Conservation (phyloP, 1,140 invertebrate species). For the Diabrotica virgifera region DNA sequence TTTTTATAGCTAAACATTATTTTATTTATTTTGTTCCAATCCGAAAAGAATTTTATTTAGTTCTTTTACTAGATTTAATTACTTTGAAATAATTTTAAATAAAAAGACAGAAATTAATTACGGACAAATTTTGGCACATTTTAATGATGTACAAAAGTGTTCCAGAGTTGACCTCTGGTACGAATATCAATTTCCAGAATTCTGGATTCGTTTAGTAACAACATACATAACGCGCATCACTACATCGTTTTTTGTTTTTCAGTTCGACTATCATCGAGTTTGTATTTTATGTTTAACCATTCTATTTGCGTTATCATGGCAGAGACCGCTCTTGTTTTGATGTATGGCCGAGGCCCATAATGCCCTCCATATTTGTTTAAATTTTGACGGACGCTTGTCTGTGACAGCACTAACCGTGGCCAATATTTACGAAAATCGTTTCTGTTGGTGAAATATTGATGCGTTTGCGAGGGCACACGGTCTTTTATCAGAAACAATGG, state of each 20-base stretch:
- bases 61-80: no score
- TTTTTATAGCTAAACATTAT: no score
- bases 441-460: neutral
- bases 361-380: neutral
- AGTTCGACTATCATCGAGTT: conserved; percentile 2
- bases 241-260: conserved; percentile 1
- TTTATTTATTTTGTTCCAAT: no score
- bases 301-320: conserved; percentile 2
- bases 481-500: no score
- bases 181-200: neutral
- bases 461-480: neutral
- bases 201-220: neutral
- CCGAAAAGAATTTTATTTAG: no score
- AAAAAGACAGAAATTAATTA: no score
- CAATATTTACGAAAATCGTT: conserved; percentile 1
- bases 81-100: no score
- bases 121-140: no score
- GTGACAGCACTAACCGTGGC: neutral
- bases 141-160: no score
- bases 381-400: conserved; percentile 1
- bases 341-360: neutral
- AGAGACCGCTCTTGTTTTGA: neutral
- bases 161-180: no score
- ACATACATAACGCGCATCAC: neutral
- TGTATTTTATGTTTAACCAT: conserved; percentile 3